A percentile compares a stretch with the other conserved stretches of the same genome.
Evolutionary conservation across 2,888 invertebrate genomes (phyloP).

Genomic region (Protula sp.): DNA sequence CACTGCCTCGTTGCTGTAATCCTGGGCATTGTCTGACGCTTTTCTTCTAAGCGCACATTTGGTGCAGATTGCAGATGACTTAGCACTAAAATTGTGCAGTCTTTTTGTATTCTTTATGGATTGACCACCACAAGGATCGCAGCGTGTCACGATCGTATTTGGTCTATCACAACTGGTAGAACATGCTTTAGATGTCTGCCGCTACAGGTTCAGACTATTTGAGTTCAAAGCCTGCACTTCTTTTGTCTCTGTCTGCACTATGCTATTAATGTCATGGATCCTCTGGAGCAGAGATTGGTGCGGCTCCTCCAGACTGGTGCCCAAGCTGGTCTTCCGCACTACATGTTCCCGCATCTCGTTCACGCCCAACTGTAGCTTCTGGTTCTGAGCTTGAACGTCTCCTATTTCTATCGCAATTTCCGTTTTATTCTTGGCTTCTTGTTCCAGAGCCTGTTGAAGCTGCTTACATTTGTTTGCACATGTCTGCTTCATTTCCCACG

Average conservation of each 20-base stretch:
- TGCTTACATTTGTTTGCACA: constrained; percentile 31
- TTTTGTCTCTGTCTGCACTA: constrained; percentile 10
- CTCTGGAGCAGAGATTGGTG: constrained; percentile 40
- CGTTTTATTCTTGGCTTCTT: constrained; percentile 30
- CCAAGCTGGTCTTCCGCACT: constrained; percentile 37
- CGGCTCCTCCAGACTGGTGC: constrained; percentile 44
- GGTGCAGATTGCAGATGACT: too few species aligned
- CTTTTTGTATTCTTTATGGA: too few species aligned
- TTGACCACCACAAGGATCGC: too few species aligned
- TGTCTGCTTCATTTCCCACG: constrained; percentile 26
- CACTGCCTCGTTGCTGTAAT: too few species aligned
- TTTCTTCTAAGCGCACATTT: too few species aligned
- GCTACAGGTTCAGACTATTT: constrained; percentile 3
- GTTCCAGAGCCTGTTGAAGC: constrained; percentile 33
- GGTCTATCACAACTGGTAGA: too few species aligned
- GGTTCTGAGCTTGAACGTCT: neutral
- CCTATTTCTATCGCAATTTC: too few species aligned
- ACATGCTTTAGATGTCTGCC: too few species aligned
- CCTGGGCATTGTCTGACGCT: too few species aligned
- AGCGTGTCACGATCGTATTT: too few species aligned
- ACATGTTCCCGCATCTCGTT: constrained; percentile 39
- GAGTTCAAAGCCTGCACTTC: constrained; percentile 8
- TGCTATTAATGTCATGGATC: constrained; percentile 38
- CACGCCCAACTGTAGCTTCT: constrained; percentile 34
- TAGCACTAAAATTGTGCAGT: too few species aligned